Evolutionary conservation across 1,140 invertebrate species (phyloP), one percentile per base, ranked within the genome.

Genomic region (Macrosteles quadrilineatus): DNA sequence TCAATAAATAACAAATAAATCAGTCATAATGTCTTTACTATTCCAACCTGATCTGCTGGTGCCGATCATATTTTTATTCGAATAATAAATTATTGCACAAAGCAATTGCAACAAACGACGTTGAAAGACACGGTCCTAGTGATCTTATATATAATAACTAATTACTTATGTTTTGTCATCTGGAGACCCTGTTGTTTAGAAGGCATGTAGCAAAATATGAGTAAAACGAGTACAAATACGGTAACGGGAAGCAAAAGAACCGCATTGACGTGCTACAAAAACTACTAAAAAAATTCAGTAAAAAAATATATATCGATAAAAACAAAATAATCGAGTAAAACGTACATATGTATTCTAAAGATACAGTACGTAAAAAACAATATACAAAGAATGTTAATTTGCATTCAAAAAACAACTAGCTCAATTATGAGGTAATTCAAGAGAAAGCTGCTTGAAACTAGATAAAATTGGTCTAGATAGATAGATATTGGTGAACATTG

Each of bases 71-170:
- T 19, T 50, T 50, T 19, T 50, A 50, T 50, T 36, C 47, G 3
- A 19, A 50, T 21, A 50, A 50, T 50, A 36, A 50, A 50, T 50
- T 21, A 50, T 50, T 50, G 47, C 47, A 50, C 47, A 50, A 36
- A 50, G 47, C 47, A 21, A 19, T 50, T 50, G 47, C 47, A 21
- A 50, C 47, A 21, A 50, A 50, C 21, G 14, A 50, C 21, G 17
- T 63, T 63, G 59, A 63, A 63, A 63, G 59, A 63, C 59, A 32
- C 59, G 59, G 59, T 31, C 59, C 59, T 63, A 63, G 59, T 32
- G 31, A n/a, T 63, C 59, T 63, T 32, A 63, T 21, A 57, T 21
- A 36, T 50, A 50, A 50, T 50, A 50, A 50, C 47, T 50, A 50
- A 50, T 50, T 50, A 50, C 47, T 50, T 50, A 50, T n/a, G 47